Evolutionary conservation across 2,888 invertebrate genomes (phyloP), one percentile per base, ranked within the genome.

Genomic region (Folsomia manolachei): DNA sequence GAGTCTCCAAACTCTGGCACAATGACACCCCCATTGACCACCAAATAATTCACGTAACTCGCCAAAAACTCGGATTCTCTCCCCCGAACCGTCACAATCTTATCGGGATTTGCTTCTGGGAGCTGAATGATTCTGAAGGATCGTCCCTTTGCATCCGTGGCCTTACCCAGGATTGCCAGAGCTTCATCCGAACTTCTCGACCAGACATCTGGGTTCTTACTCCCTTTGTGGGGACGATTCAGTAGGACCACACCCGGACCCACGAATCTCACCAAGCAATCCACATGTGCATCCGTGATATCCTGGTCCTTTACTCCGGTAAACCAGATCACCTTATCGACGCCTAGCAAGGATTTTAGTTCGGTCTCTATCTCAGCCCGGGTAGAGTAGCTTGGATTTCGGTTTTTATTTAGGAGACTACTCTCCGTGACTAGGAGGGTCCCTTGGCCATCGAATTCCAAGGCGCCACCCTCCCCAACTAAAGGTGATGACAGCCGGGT

Each of bases 401-500:
- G 27, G 62, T 71, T 71, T n/a, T 68, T 26, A 27, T 71, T 71
- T 2, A 71, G 11, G 61, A 71, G 68, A 4, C 68, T 62, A 24
- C 71, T 71, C 56, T 71, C 71, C 9, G 71, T 71, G 53, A 71
- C 53, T 11, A 71, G 25, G 1, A 71, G 69, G 9, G 71, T 71
- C 18, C 71, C 71, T 21, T 70, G 26, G 9, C 71, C 71, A 63
- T 71, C 71, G 2, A 68, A 69, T 52, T 71, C 71, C 4, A 71
- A 23, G 11, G 68, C 14, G 11, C 71, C 71, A 1, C 71, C 71
- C 52, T 71, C 71, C 4, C 25, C 27, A 1, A 71, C 64, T 1
- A 71, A 21, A 1, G 2, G 2, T 2, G 63, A 21, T 21, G 21
- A 25, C 11, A 27, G 18, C 11, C 63, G 1, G 14, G 19, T 18